Conservation (phyloP, 1,140 invertebrate species). For the Lepidurus couesii region DNA sequence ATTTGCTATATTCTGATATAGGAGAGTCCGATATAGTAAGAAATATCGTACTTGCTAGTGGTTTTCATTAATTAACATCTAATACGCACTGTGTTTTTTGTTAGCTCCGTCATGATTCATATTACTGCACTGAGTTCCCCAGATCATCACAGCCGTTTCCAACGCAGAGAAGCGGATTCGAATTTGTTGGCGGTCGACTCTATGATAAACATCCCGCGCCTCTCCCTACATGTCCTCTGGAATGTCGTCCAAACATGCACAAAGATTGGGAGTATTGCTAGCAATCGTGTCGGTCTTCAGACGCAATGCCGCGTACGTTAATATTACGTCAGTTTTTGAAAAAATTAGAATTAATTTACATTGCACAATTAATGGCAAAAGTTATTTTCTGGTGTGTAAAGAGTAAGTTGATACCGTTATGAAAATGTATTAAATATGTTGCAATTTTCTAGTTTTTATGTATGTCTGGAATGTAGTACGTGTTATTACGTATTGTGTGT, state of each 20-base stretch:
- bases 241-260: neutral
- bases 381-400: too few relatives aligned
- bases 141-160: neutral
- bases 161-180: neutral
- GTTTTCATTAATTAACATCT: neutral
- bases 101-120: neutral
- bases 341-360: too few relatives aligned
- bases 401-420: too few relatives aligned
- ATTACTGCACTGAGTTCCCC: neutral
- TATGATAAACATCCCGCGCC: neutral
- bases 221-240: neutral
- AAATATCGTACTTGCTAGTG: neutral
- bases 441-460: too few relatives aligned
- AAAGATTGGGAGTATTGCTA: neutral
- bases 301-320: too few relatives aligned
- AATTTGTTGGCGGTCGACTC: neutral
- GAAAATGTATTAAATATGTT: too few relatives aligned
- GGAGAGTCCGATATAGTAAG: neutral
- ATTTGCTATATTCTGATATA: neutral
- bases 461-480: too few relatives aligned
- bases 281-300: too few relatives aligned
- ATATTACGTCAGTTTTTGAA: too few relatives aligned
- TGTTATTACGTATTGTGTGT: too few relatives aligned
- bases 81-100: neutral
- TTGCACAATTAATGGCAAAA: too few relatives aligned